Percentiles rank a stretch among this genome's conserved stretches.
Evolutionary conservation across 2,797 vertebrate genomes (phyloP).

Genomic region (Amniataba percoides): DNA sequence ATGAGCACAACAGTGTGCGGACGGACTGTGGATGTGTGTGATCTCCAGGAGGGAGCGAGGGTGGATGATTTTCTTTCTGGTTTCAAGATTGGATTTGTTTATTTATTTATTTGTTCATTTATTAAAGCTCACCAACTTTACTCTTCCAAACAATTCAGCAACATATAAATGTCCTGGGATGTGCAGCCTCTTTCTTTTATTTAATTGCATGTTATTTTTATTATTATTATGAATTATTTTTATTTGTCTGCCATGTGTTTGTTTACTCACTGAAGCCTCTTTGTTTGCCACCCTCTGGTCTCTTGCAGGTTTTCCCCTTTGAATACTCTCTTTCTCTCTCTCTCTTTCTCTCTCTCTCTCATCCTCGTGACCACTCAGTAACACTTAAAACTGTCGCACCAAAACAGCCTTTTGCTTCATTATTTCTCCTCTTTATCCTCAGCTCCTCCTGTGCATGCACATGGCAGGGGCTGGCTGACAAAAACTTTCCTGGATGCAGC

Average conservation of each 20-base stretch:
- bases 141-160: not conserved
- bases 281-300: conserved; percentile 32
- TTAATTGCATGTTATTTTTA: not conserved
- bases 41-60: not conserved
- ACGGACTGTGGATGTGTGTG: conserved; percentile 22
- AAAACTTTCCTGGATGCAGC: conserved; percentile 62
- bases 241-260: conserved; percentile 16
- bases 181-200: not conserved
- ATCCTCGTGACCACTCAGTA: not conserved
- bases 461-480: not conserved
- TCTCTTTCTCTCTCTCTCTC: not conserved
- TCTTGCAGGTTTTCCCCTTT: conserved; percentile 14
- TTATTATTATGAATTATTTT: not conserved
- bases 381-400: not conserved
- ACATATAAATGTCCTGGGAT: not conserved
- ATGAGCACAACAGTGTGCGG: conserved; percentile 69
- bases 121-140: conserved; percentile 28
- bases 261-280: conserved; percentile 20
- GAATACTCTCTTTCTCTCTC: not conserved
- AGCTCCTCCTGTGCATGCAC: too few relatives aligned
- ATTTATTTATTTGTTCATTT: conserved; percentile 27
- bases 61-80: not conserved
- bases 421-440: not conserved
- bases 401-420: not conserved
- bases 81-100: not conserved